Evolutionary conservation across 1,140 invertebrate genomes (phyloP), one percentile per base, ranked within the genome.

Genomic region (Aplysia californica): DNA sequence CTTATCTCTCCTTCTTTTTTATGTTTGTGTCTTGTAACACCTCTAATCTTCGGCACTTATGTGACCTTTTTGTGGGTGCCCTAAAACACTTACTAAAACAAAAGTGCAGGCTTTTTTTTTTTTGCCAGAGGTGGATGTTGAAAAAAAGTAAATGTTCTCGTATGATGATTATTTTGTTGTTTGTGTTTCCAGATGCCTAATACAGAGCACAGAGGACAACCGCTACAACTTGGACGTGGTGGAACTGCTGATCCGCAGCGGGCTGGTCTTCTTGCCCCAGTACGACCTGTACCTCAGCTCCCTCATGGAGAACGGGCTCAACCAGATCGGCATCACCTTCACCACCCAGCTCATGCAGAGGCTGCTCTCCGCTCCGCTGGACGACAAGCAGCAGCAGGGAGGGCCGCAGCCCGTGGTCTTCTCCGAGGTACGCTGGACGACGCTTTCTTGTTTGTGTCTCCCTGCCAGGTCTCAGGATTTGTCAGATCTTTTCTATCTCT

Each of bases 211-310:
- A 55, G 96, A 97, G 78, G 97, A 98, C 61, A 92, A 93, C 39
- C 93, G 94, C 76, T 98, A 95, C 86, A 98, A 98, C 86, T 91
- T 97, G 38, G 96, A 98, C 81, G 96, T 95, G 0, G 93, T 98
- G 1, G 97, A 98, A 86, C 93, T 93, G 78, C 91, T 99, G 0
- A 95, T 99, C 61, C 93, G 94, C 83, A 92, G 82, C 69, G 92
- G 93, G 72, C 89, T 96, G 35, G 87, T 95, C 2, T 94, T 92
- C 82, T 89, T 94, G 80, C 90, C 89, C 39, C 93, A 96, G 88
- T 97, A 96, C 83, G 97, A 99, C 90, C 82, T 94, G 38, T 93
- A 95, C 74, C 88, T 99, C 3, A 94, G 96, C 4, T 80, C 89
- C 72, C 82, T 94, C 50, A 95, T 99, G 93, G 97, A 98, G 64